These are phyloP conservation scores for Carassius gibelio DNA, from an alignment of 2,113 vertebrate genomes.

Conservation along the genomic window DNA sequence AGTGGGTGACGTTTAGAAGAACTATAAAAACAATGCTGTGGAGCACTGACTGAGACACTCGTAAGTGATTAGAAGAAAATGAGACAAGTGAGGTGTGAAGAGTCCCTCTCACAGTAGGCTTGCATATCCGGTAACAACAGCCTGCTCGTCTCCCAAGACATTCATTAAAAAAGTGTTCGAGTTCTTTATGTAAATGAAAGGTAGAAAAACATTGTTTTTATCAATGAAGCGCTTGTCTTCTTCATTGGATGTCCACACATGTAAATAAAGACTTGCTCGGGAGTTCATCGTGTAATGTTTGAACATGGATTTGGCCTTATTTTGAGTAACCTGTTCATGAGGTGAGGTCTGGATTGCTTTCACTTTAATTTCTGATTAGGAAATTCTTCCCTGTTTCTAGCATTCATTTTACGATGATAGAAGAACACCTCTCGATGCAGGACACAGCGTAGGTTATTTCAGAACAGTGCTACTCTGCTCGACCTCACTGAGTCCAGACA, in stretches of 20 bases:
- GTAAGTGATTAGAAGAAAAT: conserved; percentile 3
- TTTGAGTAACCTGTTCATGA: conserved; percentile 1
- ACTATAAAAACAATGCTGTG: not conserved
- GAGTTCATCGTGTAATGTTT: not conserved
- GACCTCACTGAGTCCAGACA: conserved; percentile 4
- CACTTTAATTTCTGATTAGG: not conserved
- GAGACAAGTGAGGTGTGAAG: conserved; percentile 5
- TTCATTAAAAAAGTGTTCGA: not conserved
- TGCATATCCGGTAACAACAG: not conserved
- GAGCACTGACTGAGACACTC: not conserved
- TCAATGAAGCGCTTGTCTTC: not conserved
- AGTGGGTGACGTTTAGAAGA: not conserved
- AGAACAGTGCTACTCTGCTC: not conserved
- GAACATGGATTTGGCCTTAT: not conserved
- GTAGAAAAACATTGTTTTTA: not conserved
- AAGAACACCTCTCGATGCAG: not conserved
- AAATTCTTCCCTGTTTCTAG: not conserved
- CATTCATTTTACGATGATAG: not conserved
- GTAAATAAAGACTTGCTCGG: not conserved
- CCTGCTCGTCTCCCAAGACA: not conserved
- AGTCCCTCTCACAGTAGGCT: not conserved
- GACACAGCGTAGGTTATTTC: not conserved
- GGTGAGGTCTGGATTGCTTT: not conserved
- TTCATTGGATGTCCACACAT: not conserved
- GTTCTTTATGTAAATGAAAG: not conserved